Evolutionary conservation across 2,797 vertebrate genomes (phyloP), one percentile per base, ranked within the genome.

Genomic region (Smutsia gigantea): DNA sequence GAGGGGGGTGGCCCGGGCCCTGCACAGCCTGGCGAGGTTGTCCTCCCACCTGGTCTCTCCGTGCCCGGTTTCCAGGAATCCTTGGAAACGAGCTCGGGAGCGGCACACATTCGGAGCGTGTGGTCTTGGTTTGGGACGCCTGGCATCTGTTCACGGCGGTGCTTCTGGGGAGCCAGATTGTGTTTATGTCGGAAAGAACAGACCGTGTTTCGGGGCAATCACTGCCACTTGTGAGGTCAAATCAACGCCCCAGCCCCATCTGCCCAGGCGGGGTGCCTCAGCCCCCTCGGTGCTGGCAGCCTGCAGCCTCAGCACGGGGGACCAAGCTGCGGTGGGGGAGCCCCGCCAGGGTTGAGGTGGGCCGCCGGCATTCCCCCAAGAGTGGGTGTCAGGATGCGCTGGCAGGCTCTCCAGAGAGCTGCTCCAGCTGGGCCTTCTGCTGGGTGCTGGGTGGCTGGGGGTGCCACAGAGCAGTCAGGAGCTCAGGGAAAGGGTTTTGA

Each of bases 161-260:
- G 12, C 53, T 90, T 66, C 90, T 82, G 84, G 66, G n/a, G n/a
- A 74, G 79, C 27, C 96, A 94, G 95, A 71, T 68, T 95, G 97
- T 95, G 93, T 97, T 88, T 93, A 55, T 74, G 59, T 92, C 84
- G 59, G n/a, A 57, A 77, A 59, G 78, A 84, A 46, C 61, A 90
- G 94, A 49, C 93, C 63, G 0, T 7, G 18, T 64, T 90, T 89
- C 1, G 0, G 93, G 95, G 61, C 68, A 51, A 5, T 75, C 12
- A 0, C 29, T 46, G 69, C 79, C 87, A 74, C 95, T 87, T 59
- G 53, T 17, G 1, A 29, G 96, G 94, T 94, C 96, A 79, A 29
- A 87, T 1, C 55, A 1, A 46, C 66, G 1, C 39, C 64, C 29
- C 51, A 8, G 69, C 27, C 78, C 93, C 93, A 90, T 83, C 96